Conservation (phyloP, 2,888 invertebrate species). For the Drosophila tanythrix region DNA sequence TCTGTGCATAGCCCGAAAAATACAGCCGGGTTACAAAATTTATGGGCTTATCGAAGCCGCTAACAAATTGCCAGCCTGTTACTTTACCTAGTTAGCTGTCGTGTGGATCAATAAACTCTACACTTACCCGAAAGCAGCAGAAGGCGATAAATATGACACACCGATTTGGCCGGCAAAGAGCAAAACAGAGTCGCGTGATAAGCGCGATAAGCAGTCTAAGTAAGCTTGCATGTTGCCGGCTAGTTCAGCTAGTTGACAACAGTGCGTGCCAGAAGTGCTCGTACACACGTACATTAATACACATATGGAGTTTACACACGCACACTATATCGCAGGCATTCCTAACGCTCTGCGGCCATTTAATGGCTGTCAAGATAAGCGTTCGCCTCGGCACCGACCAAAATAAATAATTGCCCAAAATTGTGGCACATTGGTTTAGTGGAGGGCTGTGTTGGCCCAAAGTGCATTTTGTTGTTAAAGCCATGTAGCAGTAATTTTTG, state of each 20-base stretch:
- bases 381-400: slow-evolving; percentile 29
- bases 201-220: slow-evolving; percentile 57
- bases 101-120: slow-evolving; percentile 73
- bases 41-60: slow-evolving; percentile 52
- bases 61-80: slow-evolving; percentile 61
- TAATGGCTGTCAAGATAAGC: slow-evolving; percentile 77
- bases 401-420: slow-evolving; percentile 75
- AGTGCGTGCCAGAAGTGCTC: slow-evolving; percentile 61
- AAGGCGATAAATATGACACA: slow-evolving; percentile 63
- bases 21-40: slow-evolving; percentile 40
- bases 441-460: slow-evolving; percentile 10
- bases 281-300: slow-evolving; percentile 30
- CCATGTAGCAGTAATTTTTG: slow-evolving; percentile 10
- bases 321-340: slow-evolving; percentile 63
- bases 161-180: slow-evolving; percentile 29
- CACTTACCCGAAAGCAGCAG: slow-evolving; percentile 26
- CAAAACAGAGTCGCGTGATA: slow-evolving; percentile 69
- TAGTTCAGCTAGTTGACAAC: slow-evolving; percentile 25
- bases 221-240: slow-evolving; percentile 29
- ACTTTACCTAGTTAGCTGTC: slow-evolving; percentile 54
- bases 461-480: slow-evolving; percentile 48
- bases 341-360: slow-evolving; percentile 70
- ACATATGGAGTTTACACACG: not conserved
- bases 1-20: slow-evolving; percentile 28
- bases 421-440: slow-evolving; percentile 34